These are phyloP conservation scores for Macrochelys suwanniensis DNA, from an alignment of 2,797 vertebrate genomes.

Conservation along the genomic window DNA sequence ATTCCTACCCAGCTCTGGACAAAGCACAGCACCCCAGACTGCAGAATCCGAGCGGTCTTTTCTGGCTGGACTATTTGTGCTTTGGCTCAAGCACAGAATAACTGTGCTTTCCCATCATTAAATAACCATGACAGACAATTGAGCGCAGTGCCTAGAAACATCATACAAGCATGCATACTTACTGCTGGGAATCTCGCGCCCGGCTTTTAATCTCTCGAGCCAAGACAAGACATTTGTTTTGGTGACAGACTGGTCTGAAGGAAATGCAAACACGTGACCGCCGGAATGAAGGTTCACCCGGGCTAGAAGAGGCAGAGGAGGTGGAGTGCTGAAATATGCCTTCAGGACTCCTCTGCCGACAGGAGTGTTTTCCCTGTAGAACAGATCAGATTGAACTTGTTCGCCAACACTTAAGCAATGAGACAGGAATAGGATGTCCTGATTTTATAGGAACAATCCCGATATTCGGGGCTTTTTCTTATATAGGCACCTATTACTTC, in stretches of 20 bases:
- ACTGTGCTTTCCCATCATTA: constrained; percentile 67
- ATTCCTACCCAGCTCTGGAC: background rate
- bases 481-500: too few relatives aligned
- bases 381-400: constrained; percentile 15
- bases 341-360: constrained; percentile 87
- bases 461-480: too few relatives aligned
- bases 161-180: constrained; percentile 61
- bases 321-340: constrained; percentile 84
- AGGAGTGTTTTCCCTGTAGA: constrained; percentile 85
- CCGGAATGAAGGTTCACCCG: constrained; percentile 84
- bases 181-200: constrained; percentile 87
- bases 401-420: background rate
- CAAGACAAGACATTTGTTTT: constrained; percentile 85
- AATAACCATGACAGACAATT: constrained; percentile 66
- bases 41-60: constrained; percentile 22
- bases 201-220: constrained; percentile 86
- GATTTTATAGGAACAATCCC: too few relatives aligned
- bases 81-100: constrained; percentile 28
- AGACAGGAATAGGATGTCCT: background rate
- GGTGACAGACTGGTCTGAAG: constrained; percentile 81
- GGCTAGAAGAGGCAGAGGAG: constrained; percentile 87
- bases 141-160: constrained; percentile 7
- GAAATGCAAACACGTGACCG: constrained; percentile 89
- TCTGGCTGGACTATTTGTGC: constrained; percentile 66
- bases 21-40: background rate